Conservation (phyloP, 2,113 vertebrate species). For the Gallinago media region DNA sequence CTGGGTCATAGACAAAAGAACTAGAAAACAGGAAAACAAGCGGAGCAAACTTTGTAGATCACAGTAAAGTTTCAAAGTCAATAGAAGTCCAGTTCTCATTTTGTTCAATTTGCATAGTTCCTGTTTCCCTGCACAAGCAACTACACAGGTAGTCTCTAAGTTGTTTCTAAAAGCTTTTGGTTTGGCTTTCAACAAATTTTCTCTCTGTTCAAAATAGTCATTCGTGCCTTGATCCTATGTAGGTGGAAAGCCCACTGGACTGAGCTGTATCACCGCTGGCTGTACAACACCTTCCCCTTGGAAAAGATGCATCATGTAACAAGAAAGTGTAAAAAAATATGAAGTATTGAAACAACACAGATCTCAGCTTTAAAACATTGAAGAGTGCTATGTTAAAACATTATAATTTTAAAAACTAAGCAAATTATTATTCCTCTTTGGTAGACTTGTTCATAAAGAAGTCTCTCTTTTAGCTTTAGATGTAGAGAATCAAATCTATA, state of each 20-base stretch:
- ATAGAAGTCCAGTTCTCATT: neutral
- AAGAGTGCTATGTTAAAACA: neutral
- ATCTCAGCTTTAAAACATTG: neutral
- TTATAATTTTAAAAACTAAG: neutral
- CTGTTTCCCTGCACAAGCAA: neutral
- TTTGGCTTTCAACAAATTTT: neutral
- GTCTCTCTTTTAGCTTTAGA: neutral
- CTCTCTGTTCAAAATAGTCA: neutral
- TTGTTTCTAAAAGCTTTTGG: neutral
- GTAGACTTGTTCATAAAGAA: neutral
- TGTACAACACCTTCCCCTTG: slow-evolving; percentile 78
- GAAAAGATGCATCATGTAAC: slow-evolving; percentile 50
- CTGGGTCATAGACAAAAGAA: neutral
- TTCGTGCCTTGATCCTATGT: neutral
- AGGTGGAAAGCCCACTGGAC: neutral
- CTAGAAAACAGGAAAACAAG: neutral
- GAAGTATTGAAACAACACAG: neutral
- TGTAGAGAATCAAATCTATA: neutral
- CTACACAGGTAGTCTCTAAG: neutral
- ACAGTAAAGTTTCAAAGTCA: neutral
- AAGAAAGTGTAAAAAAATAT: neutral
- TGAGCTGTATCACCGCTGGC: neutral
- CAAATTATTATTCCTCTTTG: neutral
- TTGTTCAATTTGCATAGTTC: neutral
- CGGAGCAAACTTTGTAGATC: neutral